Base-by-base conservation (phyloP, 1,140 invertebrate genomes). In the Diachasmimorpha longicaudata region DNA sequence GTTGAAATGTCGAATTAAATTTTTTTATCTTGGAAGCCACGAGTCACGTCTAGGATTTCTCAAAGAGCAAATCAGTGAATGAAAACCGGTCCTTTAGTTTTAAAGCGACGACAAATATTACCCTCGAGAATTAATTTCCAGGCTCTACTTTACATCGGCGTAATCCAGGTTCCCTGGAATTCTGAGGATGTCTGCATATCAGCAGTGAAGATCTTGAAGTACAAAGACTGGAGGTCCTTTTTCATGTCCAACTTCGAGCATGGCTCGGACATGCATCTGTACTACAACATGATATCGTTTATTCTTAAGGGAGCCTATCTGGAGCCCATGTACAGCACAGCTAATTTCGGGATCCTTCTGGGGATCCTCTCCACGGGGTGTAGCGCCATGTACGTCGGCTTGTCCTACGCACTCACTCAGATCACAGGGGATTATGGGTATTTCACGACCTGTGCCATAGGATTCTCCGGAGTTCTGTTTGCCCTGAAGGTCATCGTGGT, bases 271-370 rank as follows among this genome's bases (percentile, higher is more conserved):
- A 92, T 93, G 91, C 93, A 95, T 86, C 87, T 94, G 0, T 94
- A 94, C 81, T 94, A 93, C 82, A 95, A 95, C 80, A 94, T 95
- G 93, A 84, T 91, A 14, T 94, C 93, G 1, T 91, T 94, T 46
- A 84, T 94, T 9, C 84, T 92, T 23, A 94, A 94, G 88, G 93
- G 93, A 9, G 85, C 85, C 1, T 85, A 88, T 31, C 81, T 92
- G 1, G 93, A 95, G 82, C 86, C 85, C 6, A 87, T 87, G 77
- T 91, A 92, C 79, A 91, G 91, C 16, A 90, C 89, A 70, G 36
- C 79, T 0, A 92, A 93, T 82, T 94, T 93, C 87, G 83, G 83
- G 0, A 82, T 91, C 58, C 83, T 94, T 0, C 72, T 94, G 13
- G 78, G 79, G 21, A 81, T 93, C 1, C 89, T 94, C 39, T 90